Percentiles rank a stretch among this genome's conserved stretches.
Conservation (phyloP, 2,888 invertebrate species). For the Venusia cambrica region DNA sequence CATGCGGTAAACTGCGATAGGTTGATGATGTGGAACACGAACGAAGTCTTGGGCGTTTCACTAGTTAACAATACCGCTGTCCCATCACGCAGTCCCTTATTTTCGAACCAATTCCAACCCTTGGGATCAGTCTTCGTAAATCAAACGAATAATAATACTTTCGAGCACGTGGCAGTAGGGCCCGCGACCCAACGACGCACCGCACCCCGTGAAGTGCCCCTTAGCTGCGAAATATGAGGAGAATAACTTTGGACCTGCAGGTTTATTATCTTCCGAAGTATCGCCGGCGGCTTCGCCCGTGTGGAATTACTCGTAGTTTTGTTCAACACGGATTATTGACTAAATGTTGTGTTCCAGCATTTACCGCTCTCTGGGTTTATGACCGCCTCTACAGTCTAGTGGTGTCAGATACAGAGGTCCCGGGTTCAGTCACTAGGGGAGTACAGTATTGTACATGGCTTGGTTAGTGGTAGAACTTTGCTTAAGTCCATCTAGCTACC, state of each 20-base stretch:
- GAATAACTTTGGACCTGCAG: slow-evolving; percentile 20
- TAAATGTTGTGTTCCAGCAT: slow-evolving; percentile 8
- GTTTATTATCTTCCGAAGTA: slow-evolving; percentile 22
- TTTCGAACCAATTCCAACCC: slow-evolving; percentile 11
- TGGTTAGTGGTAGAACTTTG: too few relatives aligned
- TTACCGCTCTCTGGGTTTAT: too few relatives aligned
- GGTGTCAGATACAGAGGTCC: too few relatives aligned
- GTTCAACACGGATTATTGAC: slow-evolving; percentile 14
- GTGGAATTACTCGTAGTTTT: slow-evolving; percentile 20
- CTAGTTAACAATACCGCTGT: slow-evolving; percentile 18
- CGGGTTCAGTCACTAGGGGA: too few relatives aligned
- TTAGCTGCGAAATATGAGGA: slow-evolving; percentile 22
- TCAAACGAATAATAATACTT: slow-evolving; percentile 19
- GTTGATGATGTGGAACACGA: too few relatives aligned
- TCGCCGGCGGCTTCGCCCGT: slow-evolving; percentile 14
- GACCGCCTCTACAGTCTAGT: too few relatives aligned
- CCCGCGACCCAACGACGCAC: slow-evolving; percentile 1
- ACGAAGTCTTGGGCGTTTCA: background rate
- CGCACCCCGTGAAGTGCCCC: slow-evolving; percentile 10
- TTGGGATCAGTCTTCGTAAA: slow-evolving; percentile 18
- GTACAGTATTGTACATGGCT: too few relatives aligned
- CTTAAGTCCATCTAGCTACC: too few relatives aligned
- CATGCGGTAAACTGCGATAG: too few relatives aligned
- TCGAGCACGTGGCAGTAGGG: slow-evolving; percentile 13
- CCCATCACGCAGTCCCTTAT: slow-evolving; percentile 7